Base-by-base conservation (phyloP, 1,140 invertebrate species). In the Drosophila carrolli region DNA sequence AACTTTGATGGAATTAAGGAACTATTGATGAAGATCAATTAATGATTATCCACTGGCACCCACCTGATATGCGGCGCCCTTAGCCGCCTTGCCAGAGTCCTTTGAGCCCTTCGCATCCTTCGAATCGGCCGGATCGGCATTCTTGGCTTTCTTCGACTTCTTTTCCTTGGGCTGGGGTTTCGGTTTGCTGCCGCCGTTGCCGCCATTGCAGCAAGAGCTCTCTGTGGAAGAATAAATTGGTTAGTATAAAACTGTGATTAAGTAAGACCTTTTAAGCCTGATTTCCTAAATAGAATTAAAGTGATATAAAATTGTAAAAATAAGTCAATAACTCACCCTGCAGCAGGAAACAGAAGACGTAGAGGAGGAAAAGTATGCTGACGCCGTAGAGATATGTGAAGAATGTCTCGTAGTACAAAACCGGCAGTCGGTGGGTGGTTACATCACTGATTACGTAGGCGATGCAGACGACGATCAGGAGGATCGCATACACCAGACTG, bases 331-430 rank as follows among this genome's bases (percentile, higher is more conserved):
- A 92, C 92, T 88, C 83, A 94, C 94, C 94, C 94, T 98, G 97
- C 61, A 99, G 95, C 63, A 99, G 94, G 94, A 98, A 99, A 93
- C 97, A 97, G 94, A 99, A 99, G 48, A 99, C 97, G 93, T 99
- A 99, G 75, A 98, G 94, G 78, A 99, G 95, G 94, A 99, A 99
- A 70, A 98, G 93, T 91, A 99, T 98, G 93, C 97, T 98, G 93
- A 96, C 95, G 76, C 97, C 96, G 93, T 99, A 99, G 47, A 99
- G 95, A 93, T 98, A 99, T 47, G 98, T 97, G 94, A 99, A 99
- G 94, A 99, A 99, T 65, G 97, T 97, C 95, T 99, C 97, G 94
- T 98, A 98, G 93, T 97, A 98, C 92, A 95, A 94, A 37, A 98
- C 95, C 54, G 97, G 97, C 66, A 98, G 94, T 93, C 96, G 97